Conservation (phyloP, 2,888 invertebrate genomes). For the Liposcelis brunnea region DNA sequence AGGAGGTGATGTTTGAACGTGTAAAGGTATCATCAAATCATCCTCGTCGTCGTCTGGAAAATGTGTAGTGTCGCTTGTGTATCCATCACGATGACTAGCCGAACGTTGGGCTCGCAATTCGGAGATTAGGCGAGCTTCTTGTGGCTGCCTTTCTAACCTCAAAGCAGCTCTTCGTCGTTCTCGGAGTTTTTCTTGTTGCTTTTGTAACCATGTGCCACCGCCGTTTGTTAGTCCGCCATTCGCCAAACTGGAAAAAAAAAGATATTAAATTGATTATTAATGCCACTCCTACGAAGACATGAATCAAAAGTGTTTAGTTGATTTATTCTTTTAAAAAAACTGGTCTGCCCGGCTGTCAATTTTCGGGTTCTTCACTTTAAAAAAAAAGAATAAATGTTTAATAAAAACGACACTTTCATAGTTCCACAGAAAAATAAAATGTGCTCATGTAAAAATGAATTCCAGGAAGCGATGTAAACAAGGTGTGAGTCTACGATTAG, state of each 20-base stretch:
- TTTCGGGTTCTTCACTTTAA: background rate
- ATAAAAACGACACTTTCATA: background rate
- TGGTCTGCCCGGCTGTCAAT: background rate
- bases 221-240: constrained; percentile 20
- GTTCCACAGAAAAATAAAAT: too few species aligned
- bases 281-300: constrained; percentile 4
- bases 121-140: constrained; percentile 43
- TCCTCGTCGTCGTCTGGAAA: constrained; percentile 60
- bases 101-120: constrained; percentile 34
- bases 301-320: background rate
- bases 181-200: constrained; percentile 64
- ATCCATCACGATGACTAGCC: constrained; percentile 44
- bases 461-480: too few species aligned
- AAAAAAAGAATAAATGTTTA: background rate
- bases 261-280: constrained; percentile 8
- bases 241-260: constrained; percentile 21
- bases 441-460: too few species aligned
- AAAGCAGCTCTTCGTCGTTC: constrained; percentile 57
- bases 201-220: constrained; percentile 62
- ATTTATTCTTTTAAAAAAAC: constrained; percentile 5
- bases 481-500: too few species aligned
- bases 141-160: constrained; percentile 50
- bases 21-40: constrained; percentile 44
- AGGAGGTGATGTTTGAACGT: constrained; percentile 33
- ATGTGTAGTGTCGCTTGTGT: constrained; percentile 62